Evolutionary conservation across 2,797 vertebrate species (phyloP).

Genomic region (Callimico goeldii): DNA sequence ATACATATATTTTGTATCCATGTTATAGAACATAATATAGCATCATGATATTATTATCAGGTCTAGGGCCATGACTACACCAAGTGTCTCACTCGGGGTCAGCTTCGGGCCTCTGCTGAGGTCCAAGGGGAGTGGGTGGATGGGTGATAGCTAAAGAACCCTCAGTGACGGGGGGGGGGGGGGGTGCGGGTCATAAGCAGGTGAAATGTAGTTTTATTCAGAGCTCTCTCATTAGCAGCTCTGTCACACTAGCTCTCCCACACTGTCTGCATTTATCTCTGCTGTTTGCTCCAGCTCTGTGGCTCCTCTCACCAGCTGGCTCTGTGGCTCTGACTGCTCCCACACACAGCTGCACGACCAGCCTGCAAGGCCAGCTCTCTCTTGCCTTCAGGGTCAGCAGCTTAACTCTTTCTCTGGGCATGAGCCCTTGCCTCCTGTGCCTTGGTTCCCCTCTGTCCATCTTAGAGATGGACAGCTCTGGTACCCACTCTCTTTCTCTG

Average conservation of each 20-base stretch:
- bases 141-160: neutral
- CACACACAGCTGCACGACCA: neutral
- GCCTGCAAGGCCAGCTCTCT: neutral
- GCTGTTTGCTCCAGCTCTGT: no score
- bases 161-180: accelerated
- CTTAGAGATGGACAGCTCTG: neutral
- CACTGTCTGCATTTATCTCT: no score
- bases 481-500: neutral
- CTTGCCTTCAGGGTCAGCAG: neutral
- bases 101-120: neutral
- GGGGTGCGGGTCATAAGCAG: no score
- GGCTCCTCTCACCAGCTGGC: neutral
- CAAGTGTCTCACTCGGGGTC: neutral
- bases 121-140: neutral
- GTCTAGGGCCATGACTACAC: neutral
- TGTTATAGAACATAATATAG: neutral
- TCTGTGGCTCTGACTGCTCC: neutral
- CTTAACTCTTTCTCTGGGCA: neutral
- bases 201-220: no score
- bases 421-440: neutral
- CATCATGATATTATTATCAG: neutral
- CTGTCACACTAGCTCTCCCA: neutral
- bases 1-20: neutral
- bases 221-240: neutral
- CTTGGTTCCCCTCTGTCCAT: neutral